A percentile compares a stretch with the other conserved stretches of the same genome.
Conservation (phyloP, 2,888 invertebrate genomes). For the Lagria hirta region DNA sequence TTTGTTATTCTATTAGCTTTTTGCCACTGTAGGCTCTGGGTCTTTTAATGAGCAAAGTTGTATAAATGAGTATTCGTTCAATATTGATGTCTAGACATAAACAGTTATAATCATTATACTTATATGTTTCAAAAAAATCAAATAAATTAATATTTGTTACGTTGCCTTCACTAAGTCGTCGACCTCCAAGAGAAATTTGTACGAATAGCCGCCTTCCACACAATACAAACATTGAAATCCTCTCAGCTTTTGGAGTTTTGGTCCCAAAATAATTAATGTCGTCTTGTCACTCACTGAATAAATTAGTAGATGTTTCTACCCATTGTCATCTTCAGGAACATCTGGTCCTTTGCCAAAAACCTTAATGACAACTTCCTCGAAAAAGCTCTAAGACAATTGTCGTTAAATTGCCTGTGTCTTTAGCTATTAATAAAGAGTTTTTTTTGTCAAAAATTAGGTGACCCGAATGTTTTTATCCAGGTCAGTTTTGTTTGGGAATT, state of each 20-base stretch:
- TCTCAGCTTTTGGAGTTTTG: slow-evolving; percentile 5
- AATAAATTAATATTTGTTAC: slow-evolving; percentile 15
- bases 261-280: slow-evolving; percentile 21
- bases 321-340: slow-evolving; percentile 23
- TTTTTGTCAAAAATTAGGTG: slow-evolving; percentile 7
- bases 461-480: slow-evolving; percentile 5
- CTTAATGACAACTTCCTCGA: slow-evolving; percentile 20
- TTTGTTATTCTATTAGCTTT: too few relatives aligned
- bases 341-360: slow-evolving; percentile 22
- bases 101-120: too few relatives aligned
- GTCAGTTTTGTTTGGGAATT: slow-evolving; percentile 1
- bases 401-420: slow-evolving; percentile 7
- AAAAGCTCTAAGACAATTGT: slow-evolving; percentile 14
- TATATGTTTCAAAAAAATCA: too few relatives aligned
- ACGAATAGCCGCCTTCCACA: slow-evolving; percentile 8
- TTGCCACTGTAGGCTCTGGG: too few relatives aligned
- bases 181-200: slow-evolving; percentile 10
- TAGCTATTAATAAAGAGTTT: slow-evolving; percentile 3
- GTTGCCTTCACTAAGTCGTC: slow-evolving; percentile 3
- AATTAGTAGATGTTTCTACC: slow-evolving; percentile 25
- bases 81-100: too few relatives aligned
- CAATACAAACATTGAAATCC: slow-evolving; percentile 3
- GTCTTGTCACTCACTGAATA: slow-evolving; percentile 16
- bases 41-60: background rate
- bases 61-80: background rate